Base-by-base conservation (phyloP, 2,797 vertebrate genomes). In the Botia almorhae region DNA sequence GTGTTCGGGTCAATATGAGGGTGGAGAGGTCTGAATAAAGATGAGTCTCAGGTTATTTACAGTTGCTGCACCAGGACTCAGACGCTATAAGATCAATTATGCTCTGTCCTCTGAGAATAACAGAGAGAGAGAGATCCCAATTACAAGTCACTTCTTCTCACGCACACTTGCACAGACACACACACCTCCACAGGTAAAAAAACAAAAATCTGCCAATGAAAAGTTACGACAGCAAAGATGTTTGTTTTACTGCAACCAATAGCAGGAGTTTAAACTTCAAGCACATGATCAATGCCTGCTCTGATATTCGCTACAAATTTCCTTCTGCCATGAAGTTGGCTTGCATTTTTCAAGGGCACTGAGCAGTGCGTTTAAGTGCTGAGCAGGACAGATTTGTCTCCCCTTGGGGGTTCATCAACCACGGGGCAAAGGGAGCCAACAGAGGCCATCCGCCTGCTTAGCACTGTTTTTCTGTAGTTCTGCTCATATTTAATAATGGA, bases 41-140 rank as follows among this genome's bases (percentile, higher is more conserved):
- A 88, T 85, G 81, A 86, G 83, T 69, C 84, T 78, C 43, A 17
- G 72, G 77, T 84, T 86, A 86, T 87, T 85, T 83, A 85, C 82
- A 81, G 81, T 81, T 83, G 36, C 50, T 17, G 67, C 17, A 74
- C 61, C 64, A 83, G 87, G 76, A 79, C 81, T 77, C 78, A 79
- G 83, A 80, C 64, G 68, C 69, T 80, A 7, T 65, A 67, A 80
- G 83, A 87, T 86, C 79, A 83, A 88, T 88, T 78, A 84, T 67
- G 19, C 55, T 74, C 56, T 73, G 76, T 78, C 76, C 80, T 69
- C 61, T 0, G 79, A 84, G 76, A 73, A 53, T 19, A 4, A 61
- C 61, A 55, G 19, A 64, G 19, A 43, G 39, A 82, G 70, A 69
- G 69, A 84, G 64, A 76, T 72, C 73, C 19, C 67, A 76, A 60